Conservation (phyloP, 1,140 invertebrate species). For the Notospermus geniculatus region DNA sequence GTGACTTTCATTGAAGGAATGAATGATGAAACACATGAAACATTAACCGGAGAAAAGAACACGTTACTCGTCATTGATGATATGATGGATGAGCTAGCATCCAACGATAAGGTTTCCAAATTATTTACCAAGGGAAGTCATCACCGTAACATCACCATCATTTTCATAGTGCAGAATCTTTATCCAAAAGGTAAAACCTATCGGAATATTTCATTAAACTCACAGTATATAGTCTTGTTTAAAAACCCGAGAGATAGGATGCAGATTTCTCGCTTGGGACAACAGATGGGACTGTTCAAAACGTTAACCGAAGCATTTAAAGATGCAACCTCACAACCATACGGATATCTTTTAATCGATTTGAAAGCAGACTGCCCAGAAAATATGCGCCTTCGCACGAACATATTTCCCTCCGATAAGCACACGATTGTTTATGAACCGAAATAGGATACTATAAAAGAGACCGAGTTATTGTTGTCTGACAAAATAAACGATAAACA, state of each 20-base stretch:
- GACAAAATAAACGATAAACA: neutral
- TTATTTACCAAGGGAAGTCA: constrained; percentile 19
- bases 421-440: neutral
- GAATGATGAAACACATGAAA: neutral
- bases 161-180: constrained; percentile 22
- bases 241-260: constrained; percentile 22
- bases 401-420: constrained; percentile 14
- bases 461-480: too few species aligned
- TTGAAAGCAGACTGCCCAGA: constrained; percentile 17
- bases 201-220: constrained; percentile 24
- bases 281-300: neutral
- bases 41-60: neutral
- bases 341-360: constrained; percentile 25
- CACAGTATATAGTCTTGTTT: constrained; percentile 23
- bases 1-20: constrained; percentile 1
- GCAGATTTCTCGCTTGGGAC: neutral
- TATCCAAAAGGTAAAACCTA: constrained; percentile 23
- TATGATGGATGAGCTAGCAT: constrained; percentile 17
- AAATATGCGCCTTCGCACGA: constrained; percentile 9
- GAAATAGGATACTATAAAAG: neutral
- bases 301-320: constrained; percentile 14
- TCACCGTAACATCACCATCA: constrained; percentile 13
- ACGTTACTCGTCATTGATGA: constrained; percentile 16
- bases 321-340: constrained; percentile 15
- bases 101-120: constrained; percentile 13